A percentile compares a stretch with the other conserved stretches of the same genome.
Evolutionary conservation across 2,797 vertebrate species (phyloP).

Genomic region (Halcyon chelicuti): DNA sequence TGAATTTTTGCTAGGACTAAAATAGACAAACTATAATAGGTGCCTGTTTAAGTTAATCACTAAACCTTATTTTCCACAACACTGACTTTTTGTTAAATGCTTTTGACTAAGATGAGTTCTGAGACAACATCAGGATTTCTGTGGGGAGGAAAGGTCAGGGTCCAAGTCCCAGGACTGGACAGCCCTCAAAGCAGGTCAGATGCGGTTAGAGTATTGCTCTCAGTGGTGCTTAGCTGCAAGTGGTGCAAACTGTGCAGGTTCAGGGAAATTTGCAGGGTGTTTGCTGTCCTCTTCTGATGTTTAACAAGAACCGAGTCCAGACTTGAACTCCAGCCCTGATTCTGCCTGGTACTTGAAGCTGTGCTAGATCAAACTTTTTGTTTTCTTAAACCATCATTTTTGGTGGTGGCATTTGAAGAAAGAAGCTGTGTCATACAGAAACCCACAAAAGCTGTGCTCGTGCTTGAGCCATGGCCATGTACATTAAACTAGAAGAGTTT

Average conservation of each 20-base stretch:
- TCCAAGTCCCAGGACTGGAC: not conserved
- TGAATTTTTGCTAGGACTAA: not conserved
- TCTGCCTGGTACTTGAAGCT: not conserved
- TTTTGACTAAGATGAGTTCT: not conserved
- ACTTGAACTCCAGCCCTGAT: not conserved
- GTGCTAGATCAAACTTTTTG: not conserved
- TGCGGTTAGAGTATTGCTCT: not conserved
- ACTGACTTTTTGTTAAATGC: not conserved
- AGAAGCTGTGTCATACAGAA: not conserved
- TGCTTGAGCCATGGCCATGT: not conserved
- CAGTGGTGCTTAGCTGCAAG: not conserved
- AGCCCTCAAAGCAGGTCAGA: rapidly evolving
- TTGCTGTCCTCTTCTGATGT: not conserved
- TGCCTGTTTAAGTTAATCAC: not conserved
- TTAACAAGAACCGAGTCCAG: not conserved
- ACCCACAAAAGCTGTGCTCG: not conserved
- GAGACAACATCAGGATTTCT: rapidly evolving
- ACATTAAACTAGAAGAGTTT: not conserved
- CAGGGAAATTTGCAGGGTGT: not conserved
- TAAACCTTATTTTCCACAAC: not conserved
- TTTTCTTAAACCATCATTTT: not conserved
- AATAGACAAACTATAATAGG: not conserved
- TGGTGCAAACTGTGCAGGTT: too few relatives aligned
- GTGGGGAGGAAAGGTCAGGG: rapidly evolving
- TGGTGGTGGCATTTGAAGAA: not conserved